Percentiles rank a stretch among this genome's conserved stretches.
These are phyloP conservation scores for Callospermophilus lateralis DNA, from an alignment of 2,113 vertebrate species.

Conservation along the genomic window DNA sequence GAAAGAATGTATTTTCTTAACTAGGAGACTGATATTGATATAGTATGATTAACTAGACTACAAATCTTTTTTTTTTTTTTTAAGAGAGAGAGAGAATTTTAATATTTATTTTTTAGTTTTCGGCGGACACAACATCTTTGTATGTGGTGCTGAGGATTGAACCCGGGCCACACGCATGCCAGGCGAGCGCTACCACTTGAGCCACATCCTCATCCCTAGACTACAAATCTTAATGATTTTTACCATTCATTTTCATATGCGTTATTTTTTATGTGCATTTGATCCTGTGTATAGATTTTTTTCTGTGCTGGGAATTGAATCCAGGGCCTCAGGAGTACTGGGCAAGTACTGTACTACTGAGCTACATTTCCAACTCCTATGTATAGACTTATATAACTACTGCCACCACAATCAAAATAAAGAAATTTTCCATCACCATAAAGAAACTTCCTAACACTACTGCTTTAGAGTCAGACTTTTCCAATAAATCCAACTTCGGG, in stretches of 20 bases:
- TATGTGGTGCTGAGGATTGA: too few relatives aligned
- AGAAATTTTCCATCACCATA: background rate
- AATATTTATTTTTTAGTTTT: too few relatives aligned
- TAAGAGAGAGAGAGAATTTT: too few relatives aligned
- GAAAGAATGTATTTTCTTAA: background rate
- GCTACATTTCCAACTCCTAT: too few relatives aligned
- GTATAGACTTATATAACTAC: background rate
- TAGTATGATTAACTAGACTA: background rate
- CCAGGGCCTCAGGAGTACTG: too few relatives aligned
- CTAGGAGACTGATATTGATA: background rate
- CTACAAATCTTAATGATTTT: background rate
- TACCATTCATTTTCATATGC: background rate
- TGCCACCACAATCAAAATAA: background rate
- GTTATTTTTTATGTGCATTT: background rate
- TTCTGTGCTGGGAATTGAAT: too few relatives aligned
- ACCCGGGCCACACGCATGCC: too few relatives aligned
- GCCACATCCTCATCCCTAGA: background rate
- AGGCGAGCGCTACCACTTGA: too few relatives aligned
- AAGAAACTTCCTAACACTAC: background rate
- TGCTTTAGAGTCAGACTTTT: background rate
- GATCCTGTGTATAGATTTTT: background rate
- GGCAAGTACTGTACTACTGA: too few relatives aligned
- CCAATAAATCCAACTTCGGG: background rate
- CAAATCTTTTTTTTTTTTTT: background rate
- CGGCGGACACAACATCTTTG: too few relatives aligned